A percentile compares a stretch with the other conserved stretches of the same genome.
These are phyloP conservation scores for Drosophila sordidula DNA, from an alignment of 2,888 invertebrate genomes.

Conservation along the genomic window DNA sequence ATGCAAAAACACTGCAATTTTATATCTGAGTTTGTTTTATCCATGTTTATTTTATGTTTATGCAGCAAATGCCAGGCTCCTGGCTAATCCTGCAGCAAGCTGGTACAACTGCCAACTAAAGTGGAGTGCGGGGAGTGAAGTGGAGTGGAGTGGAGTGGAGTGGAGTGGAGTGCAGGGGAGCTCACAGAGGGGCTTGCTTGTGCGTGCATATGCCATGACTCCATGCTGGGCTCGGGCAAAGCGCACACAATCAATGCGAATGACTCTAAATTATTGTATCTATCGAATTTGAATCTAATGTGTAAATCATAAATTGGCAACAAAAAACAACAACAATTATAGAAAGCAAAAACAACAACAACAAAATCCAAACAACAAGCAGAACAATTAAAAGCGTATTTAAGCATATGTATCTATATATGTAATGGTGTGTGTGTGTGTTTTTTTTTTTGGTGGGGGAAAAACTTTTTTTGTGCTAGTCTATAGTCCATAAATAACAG, in stretches of 20 bases:
- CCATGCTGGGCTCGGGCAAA: conserved; percentile 1
- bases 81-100: conserved; percentile 45
- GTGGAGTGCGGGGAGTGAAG: neutral
- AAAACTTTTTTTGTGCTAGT: conserved; percentile 46
- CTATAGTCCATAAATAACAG: conserved; percentile 61
- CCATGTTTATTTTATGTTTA: conserved; percentile 62
- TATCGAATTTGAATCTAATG: conserved; percentile 72
- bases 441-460: conserved; percentile 17
- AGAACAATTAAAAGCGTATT: conserved; percentile 32
- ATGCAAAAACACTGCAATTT: conserved; percentile 70
- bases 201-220: neutral
- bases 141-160: neutral
- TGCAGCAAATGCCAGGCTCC: conserved; percentile 40
- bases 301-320: conserved; percentile 66
- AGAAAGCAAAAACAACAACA: conserved; percentile 9
- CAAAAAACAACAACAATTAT: neutral
- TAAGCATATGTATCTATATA: conserved; percentile 42
- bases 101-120: conserved; percentile 3
- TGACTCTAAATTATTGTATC: conserved; percentile 64
- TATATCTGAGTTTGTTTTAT: conserved; percentile 53
- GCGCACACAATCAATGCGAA: conserved; percentile 46
- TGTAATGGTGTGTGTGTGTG: conserved; percentile 17
- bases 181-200: neutral
- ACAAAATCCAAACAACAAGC: conserved; percentile 1
- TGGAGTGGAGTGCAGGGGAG: neutral